phyloP scores from a whole-genome alignment of 2,113 vertebrate genomes.

The Corythaixoides concolor region DNA sequence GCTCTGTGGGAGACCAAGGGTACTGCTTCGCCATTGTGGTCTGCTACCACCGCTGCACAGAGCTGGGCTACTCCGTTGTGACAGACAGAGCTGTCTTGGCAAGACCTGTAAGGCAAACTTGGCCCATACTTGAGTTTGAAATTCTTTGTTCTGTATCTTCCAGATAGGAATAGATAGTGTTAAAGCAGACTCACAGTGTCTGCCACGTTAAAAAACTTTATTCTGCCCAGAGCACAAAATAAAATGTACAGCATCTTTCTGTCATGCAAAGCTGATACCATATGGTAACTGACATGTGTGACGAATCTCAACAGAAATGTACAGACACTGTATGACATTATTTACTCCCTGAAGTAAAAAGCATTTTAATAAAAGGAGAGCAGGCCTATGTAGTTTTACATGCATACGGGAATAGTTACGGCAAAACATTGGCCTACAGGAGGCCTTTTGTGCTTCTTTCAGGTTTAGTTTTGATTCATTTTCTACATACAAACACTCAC shows the following conservation, averaged over 20 bases:
- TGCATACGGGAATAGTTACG: neutral
- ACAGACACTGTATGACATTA: neutral
- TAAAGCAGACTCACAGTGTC: neutral
- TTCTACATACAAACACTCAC: neutral
- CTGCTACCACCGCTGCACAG: rapidly evolving
- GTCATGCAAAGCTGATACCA: neutral
- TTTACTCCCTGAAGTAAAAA: neutral
- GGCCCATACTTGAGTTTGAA: neutral
- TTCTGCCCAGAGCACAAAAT: neutral
- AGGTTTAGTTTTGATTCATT: neutral
- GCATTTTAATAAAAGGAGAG: neutral
- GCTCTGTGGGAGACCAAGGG: rapidly evolving
- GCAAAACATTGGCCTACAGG: neutral
- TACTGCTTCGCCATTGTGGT: neutral
- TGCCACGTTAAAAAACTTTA: neutral
- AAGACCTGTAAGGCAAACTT: neutral
- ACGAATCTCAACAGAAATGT: neutral
- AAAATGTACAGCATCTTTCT: neutral
- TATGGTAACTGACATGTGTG: neutral
- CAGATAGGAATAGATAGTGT: neutral
- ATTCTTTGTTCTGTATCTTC: neutral
- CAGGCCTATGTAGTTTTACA: neutral
- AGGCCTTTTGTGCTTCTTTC: neutral
- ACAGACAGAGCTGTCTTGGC: neutral
- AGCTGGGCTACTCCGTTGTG: rapidly evolving